A percentile compares a stretch with the other conserved stretches of the same genome.
Conservation (phyloP, 2,113 vertebrate species). For the Cyanoderma ruficeps region DNA sequence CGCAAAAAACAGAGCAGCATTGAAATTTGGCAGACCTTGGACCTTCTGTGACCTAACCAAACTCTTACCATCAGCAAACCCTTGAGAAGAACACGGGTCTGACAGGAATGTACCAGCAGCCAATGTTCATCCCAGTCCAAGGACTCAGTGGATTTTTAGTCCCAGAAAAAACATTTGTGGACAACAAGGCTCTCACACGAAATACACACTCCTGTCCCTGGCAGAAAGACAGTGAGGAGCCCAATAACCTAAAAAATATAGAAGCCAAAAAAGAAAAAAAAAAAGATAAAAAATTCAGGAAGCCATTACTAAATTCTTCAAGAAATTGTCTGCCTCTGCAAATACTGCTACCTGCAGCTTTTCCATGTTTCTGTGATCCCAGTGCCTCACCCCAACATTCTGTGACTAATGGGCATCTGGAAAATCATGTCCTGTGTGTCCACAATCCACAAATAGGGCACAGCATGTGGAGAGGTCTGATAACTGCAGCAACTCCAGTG, state of each 20-base stretch:
- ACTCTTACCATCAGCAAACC: not conserved
- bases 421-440: not conserved
- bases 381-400: not conserved
- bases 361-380: not conserved
- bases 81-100: not conserved
- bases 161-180: not conserved
- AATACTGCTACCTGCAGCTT: not conserved
- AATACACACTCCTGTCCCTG: not conserved
- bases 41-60: not conserved
- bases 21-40: not conserved
- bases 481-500: not conserved
- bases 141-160: not conserved
- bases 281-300: no score
- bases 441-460: rapidly evolving
- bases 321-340: not conserved
- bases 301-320: not conserved
- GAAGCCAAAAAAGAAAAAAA: not conserved
- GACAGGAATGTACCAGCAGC: not conserved
- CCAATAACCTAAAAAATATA: not conserved
- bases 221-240: not conserved
- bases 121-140: not conserved
- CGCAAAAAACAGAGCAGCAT: not conserved
- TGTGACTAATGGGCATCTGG: not conserved
- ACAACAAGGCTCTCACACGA: not conserved
- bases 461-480: not conserved